Evolutionary conservation across 2,888 invertebrate genomes (phyloP).

Genomic region (Alloplasta piceator): DNA sequence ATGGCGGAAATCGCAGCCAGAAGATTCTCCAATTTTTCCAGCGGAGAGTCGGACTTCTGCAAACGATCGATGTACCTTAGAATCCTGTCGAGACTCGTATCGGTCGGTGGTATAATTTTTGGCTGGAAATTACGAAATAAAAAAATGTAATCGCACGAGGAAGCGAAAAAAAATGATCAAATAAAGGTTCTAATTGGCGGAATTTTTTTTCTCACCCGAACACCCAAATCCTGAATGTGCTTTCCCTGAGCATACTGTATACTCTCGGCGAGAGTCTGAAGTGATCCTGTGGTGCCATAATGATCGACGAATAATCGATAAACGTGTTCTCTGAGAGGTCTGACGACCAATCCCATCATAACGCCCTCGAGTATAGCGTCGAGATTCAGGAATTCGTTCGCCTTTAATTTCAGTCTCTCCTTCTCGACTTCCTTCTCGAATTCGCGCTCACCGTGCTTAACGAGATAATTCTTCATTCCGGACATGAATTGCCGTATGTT

Average conservation of each 20-base stretch:
- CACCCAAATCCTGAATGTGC: slow-evolving; percentile 88
- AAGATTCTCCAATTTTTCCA: slow-evolving; percentile 96
- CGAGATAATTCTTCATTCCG: slow-evolving; percentile 98
- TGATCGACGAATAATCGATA: slow-evolving; percentile 94
- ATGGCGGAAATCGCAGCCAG: slow-evolving; percentile 95
- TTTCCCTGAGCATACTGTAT: slow-evolving; percentile 89
- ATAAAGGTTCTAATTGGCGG: slow-evolving; percentile 15
- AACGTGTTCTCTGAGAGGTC: slow-evolving; percentile 92
- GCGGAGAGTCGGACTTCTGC: slow-evolving; percentile 95
- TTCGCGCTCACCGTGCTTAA: slow-evolving; percentile 97
- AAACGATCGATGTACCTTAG: slow-evolving; percentile 91
- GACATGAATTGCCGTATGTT: slow-evolving; percentile 99
- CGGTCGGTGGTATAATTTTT: slow-evolving; percentile 90
- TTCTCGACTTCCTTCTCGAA: slow-evolving; percentile 96
- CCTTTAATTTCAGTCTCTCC: slow-evolving; percentile 92
- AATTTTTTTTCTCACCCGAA: slow-evolving; percentile 85
- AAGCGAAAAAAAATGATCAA: neutral
- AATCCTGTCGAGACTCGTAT: slow-evolving; percentile 90
- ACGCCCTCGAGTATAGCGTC: slow-evolving; percentile 98
- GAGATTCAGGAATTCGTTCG: slow-evolving; percentile 96
- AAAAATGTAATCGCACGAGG: neutral
- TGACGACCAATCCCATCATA: slow-evolving; percentile 95
- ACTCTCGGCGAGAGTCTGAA: slow-evolving; percentile 89
- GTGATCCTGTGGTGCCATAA: slow-evolving; percentile 90
- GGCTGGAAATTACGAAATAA: slow-evolving; percentile 82